These are phyloP conservation scores for Diadromus collaris DNA, from an alignment of 2,888 invertebrate species.

Conservation along the genomic window DNA sequence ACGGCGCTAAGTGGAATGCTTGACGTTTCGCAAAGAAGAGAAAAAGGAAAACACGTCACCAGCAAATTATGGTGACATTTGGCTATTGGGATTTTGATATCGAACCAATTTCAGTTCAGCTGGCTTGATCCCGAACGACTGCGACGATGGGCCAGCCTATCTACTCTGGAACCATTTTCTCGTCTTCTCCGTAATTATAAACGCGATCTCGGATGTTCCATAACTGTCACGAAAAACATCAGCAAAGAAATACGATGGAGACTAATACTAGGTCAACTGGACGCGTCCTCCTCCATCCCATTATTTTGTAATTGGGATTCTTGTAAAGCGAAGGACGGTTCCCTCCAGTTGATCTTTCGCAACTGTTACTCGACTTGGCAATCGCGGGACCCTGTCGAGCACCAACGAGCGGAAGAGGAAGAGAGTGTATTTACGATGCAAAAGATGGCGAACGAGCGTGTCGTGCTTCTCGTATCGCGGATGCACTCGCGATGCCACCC, in stretches of 20 bases:
- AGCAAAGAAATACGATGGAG: background rate
- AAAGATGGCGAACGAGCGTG: conserved; percentile 65
- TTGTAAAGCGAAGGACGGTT: conserved; percentile 3
- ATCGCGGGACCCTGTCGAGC: no score
- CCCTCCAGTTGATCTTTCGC: conserved; percentile 14
- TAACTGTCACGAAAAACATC: background rate
- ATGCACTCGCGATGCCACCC: conserved; percentile 71
- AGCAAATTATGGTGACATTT: no score
- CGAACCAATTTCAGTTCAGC: no score
- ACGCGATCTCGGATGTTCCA: no score
- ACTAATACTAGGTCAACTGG: conserved; percentile 1
- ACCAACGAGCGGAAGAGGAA: conserved; percentile 23
- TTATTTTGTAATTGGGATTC: conserved; percentile 36
- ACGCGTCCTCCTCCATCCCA: conserved; percentile 5
- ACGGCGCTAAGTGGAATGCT: no score
- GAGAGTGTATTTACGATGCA: conserved; percentile 70
- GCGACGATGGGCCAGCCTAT: no score
- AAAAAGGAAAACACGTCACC: no score
- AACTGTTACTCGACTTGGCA: conserved; percentile 40
- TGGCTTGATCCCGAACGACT: no score
- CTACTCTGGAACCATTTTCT: background rate
- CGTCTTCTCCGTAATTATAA: background rate
- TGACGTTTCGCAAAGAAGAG: no score
- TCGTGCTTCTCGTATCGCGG: conserved; percentile 56
- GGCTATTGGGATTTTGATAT: no score